phyloP scores from a whole-genome alignment of 2,113 vertebrate species.

The Indicator maculatus region DNA sequence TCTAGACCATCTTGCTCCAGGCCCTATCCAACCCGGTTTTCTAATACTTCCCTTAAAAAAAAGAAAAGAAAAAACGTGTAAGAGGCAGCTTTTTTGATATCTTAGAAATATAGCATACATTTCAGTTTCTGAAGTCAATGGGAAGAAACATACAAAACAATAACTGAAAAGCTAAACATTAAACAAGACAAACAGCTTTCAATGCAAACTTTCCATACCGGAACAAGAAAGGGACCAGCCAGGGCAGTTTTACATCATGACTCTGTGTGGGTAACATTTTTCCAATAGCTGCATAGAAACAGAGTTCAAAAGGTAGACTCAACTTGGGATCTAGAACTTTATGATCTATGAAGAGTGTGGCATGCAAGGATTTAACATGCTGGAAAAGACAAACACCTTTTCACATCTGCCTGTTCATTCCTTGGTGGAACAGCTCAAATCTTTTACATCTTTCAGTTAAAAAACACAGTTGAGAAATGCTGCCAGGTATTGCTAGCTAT shows the following conservation, averaged over 20 bases:
- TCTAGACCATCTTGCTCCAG: too few species aligned
- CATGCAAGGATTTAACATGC: background rate
- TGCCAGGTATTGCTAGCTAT: background rate
- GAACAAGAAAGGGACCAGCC: constrained; percentile 7
- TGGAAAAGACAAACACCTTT: background rate
- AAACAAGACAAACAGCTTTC: background rate
- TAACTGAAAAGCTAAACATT: background rate
- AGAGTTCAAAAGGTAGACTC: constrained; percentile 23
- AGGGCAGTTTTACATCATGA: constrained; percentile 6
- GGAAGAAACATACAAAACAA: background rate
- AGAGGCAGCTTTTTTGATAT: background rate
- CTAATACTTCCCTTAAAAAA: background rate
- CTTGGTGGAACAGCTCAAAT: background rate
- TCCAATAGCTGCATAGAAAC: background rate
- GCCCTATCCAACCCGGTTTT: too few species aligned
- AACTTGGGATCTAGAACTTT: background rate
- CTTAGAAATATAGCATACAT: background rate
- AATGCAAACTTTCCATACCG: background rate
- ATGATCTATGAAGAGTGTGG: background rate
- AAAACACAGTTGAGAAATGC: background rate
- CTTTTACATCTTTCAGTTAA: background rate
- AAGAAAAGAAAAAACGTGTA: background rate
- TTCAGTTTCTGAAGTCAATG: background rate
- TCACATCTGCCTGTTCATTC: background rate
- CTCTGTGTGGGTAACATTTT: background rate